Evolutionary conservation across 2,797 vertebrate genomes (phyloP).

Genomic region (Tolypeutes matacus): DNA sequence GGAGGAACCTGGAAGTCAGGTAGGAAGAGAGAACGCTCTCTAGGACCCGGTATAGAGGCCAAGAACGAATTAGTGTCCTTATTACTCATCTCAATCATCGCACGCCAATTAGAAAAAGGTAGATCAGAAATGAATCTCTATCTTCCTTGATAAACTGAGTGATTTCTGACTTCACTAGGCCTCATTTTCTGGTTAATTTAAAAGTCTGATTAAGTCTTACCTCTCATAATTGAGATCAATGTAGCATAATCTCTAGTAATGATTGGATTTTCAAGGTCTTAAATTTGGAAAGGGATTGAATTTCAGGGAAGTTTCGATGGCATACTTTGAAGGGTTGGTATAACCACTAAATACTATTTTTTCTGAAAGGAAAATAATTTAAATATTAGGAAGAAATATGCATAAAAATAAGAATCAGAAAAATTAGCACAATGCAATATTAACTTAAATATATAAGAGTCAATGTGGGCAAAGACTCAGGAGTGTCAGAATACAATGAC

Average conservation of each 20-base stretch:
- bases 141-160: constrained; percentile 65
- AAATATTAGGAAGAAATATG: background rate
- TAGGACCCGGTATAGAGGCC: background rate
- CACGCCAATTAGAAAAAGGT: constrained; percentile 23
- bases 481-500: background rate
- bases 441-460: background rate
- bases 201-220: constrained; percentile 69
- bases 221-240: constrained; percentile 78
- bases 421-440: background rate
- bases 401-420: background rate
- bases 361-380: background rate
- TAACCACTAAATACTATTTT: background rate
- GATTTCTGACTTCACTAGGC: constrained; percentile 70
- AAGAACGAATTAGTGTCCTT: background rate
- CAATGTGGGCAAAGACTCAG: background rate
- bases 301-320: constrained; percentile 52
- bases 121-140: constrained; percentile 36
- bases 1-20: background rate
- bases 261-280: constrained; percentile 82
- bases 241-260: constrained; percentile 70
- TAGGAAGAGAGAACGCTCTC: background rate
- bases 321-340: background rate
- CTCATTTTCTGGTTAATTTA: constrained; percentile 85
- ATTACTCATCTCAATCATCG: background rate
- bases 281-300: constrained; percentile 73